Base-by-base conservation (phyloP, 2,888 invertebrate genomes). In the Acleris cristana region DNA sequence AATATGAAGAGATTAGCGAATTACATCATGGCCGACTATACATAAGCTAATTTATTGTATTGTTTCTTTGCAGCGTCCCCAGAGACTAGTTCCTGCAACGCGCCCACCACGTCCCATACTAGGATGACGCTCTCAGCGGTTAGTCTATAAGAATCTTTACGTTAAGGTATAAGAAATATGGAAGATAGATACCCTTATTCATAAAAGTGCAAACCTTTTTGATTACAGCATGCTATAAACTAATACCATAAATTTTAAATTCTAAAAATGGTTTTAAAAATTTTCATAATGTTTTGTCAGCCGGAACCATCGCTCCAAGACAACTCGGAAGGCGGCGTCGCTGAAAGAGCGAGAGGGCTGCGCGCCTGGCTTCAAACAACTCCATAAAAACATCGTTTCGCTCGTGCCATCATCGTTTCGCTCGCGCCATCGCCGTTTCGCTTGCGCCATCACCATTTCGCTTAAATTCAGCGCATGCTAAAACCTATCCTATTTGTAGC, bases 301-400 rank as follows among this genome's bases (percentile, higher is more conserved):
- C 91, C 90, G 2, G 90, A 90, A 60, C 86, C 86, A 61, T 76
- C 82, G 62, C 76, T 81, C 16, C 88, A 86, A 71, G 89, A 90
- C 61, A 83, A 81, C 48, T 86, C 89, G 0, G 90, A 90, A 59
- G 82, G 79, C 2, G 84, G 87, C 6, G 87, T 92, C 0, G 85
- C 88, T 0, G 91, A 91, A 65, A 76, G 88, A 23, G 92, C 89
- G 4, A 79, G 89, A 18, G 88, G 89, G 0, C 74, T 92, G 3
- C 82, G 92, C 18, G 92, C 89, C n/a, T 92, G 92, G 92, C 79
- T 92, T 4, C 90, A 92, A 76, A 89, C 90, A 2, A 82, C 90
- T 16, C 90, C 90, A 6, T 92, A 80, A 80, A 30, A n/a, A 8
- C 34, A 16, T 55, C 16, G 5, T 19, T 40, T 40, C 19, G 40